These are phyloP conservation scores for Eriosoma lanigerum DNA, from an alignment of 1,140 invertebrate species.

Conservation along the genomic window DNA sequence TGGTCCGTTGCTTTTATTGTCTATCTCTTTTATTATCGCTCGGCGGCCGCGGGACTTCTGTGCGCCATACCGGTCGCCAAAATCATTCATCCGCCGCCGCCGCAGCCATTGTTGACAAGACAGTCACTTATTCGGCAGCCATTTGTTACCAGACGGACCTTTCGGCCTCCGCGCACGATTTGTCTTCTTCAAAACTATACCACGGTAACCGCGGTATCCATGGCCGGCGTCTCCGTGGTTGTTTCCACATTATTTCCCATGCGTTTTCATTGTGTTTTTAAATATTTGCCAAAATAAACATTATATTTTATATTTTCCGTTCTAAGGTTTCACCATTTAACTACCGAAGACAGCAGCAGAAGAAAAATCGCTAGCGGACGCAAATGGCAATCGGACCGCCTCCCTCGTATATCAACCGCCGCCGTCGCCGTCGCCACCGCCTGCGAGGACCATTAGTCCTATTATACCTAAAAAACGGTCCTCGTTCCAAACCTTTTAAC, in stretches of 20 bases:
- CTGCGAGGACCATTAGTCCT: too few relatives aligned
- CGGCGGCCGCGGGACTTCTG: not conserved
- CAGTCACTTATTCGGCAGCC: conserved; percentile 33
- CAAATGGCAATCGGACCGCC: too few relatives aligned
- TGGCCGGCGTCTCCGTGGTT: not conserved
- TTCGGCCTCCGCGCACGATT: conserved; percentile 14
- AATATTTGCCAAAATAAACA: not conserved
- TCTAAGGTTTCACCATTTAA: not conserved
- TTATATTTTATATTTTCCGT: not conserved
- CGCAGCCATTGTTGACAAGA: conserved; percentile 28
- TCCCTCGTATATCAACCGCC: too few relatives aligned
- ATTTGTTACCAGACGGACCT: conserved; percentile 43
- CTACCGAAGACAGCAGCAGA: not conserved
- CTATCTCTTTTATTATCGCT: not conserved
- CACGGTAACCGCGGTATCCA: not conserved
- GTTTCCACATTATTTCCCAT: not conserved
- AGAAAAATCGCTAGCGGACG: too few relatives aligned
- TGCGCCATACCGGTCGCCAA: not conserved
- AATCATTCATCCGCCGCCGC: too few relatives aligned
- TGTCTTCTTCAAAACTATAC: conserved; percentile 39
- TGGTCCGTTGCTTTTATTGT: conserved; percentile 27
- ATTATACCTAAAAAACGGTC: too few relatives aligned
- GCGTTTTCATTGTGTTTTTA: too few relatives aligned
- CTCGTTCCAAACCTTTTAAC: too few relatives aligned
- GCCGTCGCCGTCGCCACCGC: too few relatives aligned